Conservation (phyloP, 2,797 vertebrate species). For the Accipiter superciliosus region DNA sequence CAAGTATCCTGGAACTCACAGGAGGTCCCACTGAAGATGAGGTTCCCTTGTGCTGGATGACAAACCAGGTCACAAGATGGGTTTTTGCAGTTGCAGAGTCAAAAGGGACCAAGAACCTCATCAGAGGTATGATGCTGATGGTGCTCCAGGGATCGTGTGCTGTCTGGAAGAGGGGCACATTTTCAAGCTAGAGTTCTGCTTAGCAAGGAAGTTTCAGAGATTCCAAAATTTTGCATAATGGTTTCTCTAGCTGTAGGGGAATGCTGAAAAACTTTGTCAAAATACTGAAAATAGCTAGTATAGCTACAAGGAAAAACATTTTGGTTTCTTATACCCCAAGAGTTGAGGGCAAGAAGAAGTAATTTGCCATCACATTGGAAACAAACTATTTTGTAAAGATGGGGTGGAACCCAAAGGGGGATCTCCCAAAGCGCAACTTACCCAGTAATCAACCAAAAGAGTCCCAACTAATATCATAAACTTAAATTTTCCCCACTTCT, state of each 20-base stretch:
- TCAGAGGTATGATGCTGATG: background rate
- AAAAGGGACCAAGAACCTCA: background rate
- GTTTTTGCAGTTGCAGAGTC: background rate
- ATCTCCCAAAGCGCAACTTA: background rate
- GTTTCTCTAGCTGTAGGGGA: background rate
- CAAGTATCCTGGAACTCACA: background rate
- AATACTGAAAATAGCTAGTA: background rate
- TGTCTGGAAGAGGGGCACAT: background rate
- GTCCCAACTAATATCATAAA: rapidly evolving
- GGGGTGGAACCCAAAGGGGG: background rate
- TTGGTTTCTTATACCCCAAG: background rate
- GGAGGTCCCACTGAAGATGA: rapidly evolving
- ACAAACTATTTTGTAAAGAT: background rate
- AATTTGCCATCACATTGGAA: background rate
- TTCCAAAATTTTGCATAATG: too few species aligned
- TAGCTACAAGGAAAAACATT: background rate
- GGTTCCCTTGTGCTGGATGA: background rate
- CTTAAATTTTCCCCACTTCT: background rate
- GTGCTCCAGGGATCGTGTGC: rapidly evolving
- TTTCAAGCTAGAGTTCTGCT: background rate
- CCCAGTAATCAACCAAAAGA: too few species aligned
- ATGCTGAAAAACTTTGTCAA: background rate
- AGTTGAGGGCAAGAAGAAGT: background rate
- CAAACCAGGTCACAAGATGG: rapidly evolving
- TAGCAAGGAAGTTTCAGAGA: background rate